Evolutionary conservation across 2,113 vertebrate species (phyloP).

Genomic region (Lepisosteus oculatus): DNA sequence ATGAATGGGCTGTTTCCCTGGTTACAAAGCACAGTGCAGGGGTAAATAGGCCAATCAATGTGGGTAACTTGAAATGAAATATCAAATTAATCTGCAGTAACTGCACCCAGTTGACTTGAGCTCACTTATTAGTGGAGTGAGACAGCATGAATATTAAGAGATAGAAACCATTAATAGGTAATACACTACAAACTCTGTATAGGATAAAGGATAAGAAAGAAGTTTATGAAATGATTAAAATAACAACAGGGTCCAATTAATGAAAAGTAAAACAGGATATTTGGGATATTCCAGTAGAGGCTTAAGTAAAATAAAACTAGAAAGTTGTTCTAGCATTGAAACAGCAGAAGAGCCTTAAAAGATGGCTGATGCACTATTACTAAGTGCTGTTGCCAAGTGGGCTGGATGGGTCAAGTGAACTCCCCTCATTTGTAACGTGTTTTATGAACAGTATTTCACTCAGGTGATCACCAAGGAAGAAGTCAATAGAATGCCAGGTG

Average conservation of each 20-base stretch:
- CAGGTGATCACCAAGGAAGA: too few species aligned
- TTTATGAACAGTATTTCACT: background rate
- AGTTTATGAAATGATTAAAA: background rate
- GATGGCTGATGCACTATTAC: background rate
- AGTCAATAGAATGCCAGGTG: too few species aligned
- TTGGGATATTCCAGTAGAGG: background rate
- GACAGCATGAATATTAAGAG: background rate
- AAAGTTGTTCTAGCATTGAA: background rate
- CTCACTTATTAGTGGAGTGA: background rate
- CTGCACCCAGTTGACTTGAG: background rate
- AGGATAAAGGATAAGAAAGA: too few species aligned
- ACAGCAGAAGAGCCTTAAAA: background rate
- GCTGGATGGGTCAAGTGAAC: too few species aligned
- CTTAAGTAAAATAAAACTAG: too few species aligned
- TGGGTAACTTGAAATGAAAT: background rate
- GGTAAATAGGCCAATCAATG: conserved; percentile 2
- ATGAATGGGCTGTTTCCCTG: conserved; percentile 1
- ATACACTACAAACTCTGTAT: background rate
- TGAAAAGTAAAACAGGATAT: background rate
- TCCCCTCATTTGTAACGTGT: too few species aligned
- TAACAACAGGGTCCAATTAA: background rate
- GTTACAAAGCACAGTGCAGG: background rate
- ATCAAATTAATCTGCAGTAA: background rate
- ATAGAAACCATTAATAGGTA: background rate
- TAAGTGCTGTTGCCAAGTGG: too few species aligned